phyloP scores from a whole-genome alignment of 2,113 vertebrate species.

The Phylloscopus trochiloides region DNA sequence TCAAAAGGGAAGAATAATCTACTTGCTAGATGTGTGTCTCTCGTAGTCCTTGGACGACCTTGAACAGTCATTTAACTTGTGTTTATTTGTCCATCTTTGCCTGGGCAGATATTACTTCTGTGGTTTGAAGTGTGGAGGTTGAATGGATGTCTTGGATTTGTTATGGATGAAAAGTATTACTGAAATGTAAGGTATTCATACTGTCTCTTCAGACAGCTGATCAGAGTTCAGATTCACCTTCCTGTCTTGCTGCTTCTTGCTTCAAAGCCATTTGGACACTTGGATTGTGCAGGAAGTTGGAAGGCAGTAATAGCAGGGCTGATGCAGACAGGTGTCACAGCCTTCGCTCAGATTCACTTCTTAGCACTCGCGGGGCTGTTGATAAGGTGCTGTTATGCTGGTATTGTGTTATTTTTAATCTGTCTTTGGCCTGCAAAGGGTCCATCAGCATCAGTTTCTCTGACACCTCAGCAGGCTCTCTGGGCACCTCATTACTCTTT shows the following conservation, averaged over 20 bases:
- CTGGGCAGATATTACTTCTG: conserved; percentile 35
- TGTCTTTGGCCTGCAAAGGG: neutral
- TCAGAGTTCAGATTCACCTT: neutral
- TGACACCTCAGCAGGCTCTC: conserved; percentile 4
- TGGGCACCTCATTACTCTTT: conserved; percentile 32
- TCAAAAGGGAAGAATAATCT: conserved; percentile 44
- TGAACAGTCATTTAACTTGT: conserved; percentile 51
- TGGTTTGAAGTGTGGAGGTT: conserved; percentile 16
- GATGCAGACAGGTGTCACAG: neutral
- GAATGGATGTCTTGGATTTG: neutral
- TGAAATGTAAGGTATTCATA: neutral
- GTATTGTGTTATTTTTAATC: conserved; percentile 24
- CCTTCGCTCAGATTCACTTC: neutral
- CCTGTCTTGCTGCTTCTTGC: conserved; percentile 18
- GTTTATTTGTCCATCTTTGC: conserved; percentile 18
- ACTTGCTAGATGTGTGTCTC: neutral
- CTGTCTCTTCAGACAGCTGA: neutral
- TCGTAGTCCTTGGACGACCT: conserved; percentile 24
- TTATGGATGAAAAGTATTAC: neutral
- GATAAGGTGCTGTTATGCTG: conserved; percentile 11
- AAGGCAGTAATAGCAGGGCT: neutral
- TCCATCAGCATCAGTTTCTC: conserved; percentile 3
- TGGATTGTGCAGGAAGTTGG: neutral
- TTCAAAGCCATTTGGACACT: conserved; percentile 1
- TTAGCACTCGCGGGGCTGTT: neutral